Evolutionary conservation across 2,113 vertebrate genomes (phyloP).

Genomic region (Haemorhous mexicanus): DNA sequence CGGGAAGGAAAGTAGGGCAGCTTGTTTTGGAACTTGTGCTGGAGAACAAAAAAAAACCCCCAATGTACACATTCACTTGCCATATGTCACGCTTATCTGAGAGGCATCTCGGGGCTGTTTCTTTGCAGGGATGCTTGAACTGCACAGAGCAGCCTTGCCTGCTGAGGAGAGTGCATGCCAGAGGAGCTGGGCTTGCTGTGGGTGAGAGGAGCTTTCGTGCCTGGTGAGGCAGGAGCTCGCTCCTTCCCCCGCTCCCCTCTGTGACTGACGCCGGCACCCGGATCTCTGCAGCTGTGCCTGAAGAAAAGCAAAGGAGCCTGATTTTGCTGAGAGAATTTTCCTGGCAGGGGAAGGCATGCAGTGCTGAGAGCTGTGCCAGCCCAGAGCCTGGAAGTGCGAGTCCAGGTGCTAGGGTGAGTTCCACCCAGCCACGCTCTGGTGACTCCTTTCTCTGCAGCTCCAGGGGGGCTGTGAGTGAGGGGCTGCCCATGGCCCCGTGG

Average conservation of each 20-base stretch:
- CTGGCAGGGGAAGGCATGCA: not conserved
- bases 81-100: constrained; percentile 51
- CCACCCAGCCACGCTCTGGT: not conserved
- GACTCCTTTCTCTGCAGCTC: not conserved
- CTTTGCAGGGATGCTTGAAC: constrained; percentile 33
- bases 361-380: not conserved
- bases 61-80: constrained; percentile 35
- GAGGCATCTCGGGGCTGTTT: not conserved
- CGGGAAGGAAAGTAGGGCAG: not conserved
- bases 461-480: not conserved
- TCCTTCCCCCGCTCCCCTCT: not conserved
- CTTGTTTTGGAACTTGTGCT: constrained; percentile 51
- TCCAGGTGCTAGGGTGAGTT: not conserved
- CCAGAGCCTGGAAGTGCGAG: not conserved
- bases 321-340: not conserved
- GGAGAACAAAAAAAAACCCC: constrained; percentile 49
- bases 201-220: not conserved
- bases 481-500: not conserved
- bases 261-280: not conserved
- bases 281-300: not conserved
- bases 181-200: not conserved
- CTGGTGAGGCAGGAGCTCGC: not conserved
- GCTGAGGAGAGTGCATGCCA: not conserved
- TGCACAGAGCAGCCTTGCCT: not conserved
- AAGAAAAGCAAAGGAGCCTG: not conserved